Evolutionary conservation across 2,888 invertebrate species (phyloP), one percentile per base, ranked within the genome.

Genomic region (Bembecia ichneumoniformis): DNA sequence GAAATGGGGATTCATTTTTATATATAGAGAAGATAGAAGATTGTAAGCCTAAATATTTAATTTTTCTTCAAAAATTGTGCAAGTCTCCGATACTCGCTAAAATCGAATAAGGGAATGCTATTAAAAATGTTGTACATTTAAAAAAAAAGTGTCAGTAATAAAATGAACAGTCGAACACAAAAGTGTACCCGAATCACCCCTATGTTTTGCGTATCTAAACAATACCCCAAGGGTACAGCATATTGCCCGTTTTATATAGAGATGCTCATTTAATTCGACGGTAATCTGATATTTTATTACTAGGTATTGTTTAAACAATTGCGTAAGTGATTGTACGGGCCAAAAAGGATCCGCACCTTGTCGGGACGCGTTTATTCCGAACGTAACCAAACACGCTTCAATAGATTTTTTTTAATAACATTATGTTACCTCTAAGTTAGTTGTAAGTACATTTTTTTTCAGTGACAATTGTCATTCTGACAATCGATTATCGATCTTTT

Each of bases 281-380:
- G 84, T 76, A 84, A 86, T 68, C 55, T 58, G 86, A 86, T 86
- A 86, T 78, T 86, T 84, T 83, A 82, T 80, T 73, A 77, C 70
- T 66, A 71, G 61, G 66, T 71, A 74, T 82, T 86, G 84, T 86
- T 83, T 86, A 86, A 83, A 84, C 86, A 83, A 86, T 86, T 86
- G 86, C 80, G 81, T 80, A 79, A 86, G 84, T 83, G 82, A 83
- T 81, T 83, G 83, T 82, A 73, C 60, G 58, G 58, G 58, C 59
- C 60, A 63, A 58, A 51, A 49, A 66, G 66, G 72, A 59, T 65
- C 69, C 73, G 80, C 80, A 80, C 80, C 79, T 80, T 78, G 74
- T 60, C 53, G 58, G 65, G 60, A 62, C 43, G 60, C 56, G 36
- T 28, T 46, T 60, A 61, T 71, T 63, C 58, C 13, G 43, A 35